A percentile compares a stretch with the other conserved stretches of the same genome.
Conservation (phyloP, 2,113 vertebrate species). For the Loxodonta africana region DNA sequence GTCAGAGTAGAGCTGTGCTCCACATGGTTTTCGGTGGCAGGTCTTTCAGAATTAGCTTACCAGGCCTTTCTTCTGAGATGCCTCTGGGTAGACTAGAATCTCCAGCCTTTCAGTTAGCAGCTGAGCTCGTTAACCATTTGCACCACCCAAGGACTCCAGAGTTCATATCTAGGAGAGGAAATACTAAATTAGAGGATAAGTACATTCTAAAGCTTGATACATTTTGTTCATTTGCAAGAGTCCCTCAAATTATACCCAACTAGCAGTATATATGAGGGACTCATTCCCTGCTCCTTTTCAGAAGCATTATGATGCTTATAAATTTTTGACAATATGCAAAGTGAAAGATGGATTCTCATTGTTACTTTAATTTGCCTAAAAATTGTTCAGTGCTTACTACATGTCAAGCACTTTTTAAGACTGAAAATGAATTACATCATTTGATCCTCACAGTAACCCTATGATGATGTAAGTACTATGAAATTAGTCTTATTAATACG, state of each 20-base stretch:
- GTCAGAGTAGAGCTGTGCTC: too few relatives aligned
- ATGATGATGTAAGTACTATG: background rate
- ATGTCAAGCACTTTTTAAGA: background rate
- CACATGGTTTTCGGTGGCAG: too few relatives aligned
- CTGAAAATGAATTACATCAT: background rate
- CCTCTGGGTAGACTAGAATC: too few relatives aligned
- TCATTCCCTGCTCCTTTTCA: background rate
- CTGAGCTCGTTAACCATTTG: too few relatives aligned
- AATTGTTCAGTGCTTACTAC: background rate
- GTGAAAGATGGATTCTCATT: background rate
- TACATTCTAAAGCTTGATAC: background rate
- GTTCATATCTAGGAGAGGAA: background rate
- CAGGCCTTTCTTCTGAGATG: too few relatives aligned
- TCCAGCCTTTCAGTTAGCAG: too few relatives aligned
- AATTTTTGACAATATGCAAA: background rate
- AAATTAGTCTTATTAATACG: background rate
- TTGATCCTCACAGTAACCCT: background rate
- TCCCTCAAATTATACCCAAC: background rate
- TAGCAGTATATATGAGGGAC: background rate
- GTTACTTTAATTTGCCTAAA: constrained; percentile 57
- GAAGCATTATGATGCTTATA: background rate
- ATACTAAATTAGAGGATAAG: background rate
- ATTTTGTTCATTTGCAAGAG: constrained; percentile 30
- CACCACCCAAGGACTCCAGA: too few relatives aligned
- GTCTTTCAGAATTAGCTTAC: too few relatives aligned